Evolutionary conservation across 2,797 vertebrate species (phyloP).

Genomic region (Gambusia yucatana): DNA sequence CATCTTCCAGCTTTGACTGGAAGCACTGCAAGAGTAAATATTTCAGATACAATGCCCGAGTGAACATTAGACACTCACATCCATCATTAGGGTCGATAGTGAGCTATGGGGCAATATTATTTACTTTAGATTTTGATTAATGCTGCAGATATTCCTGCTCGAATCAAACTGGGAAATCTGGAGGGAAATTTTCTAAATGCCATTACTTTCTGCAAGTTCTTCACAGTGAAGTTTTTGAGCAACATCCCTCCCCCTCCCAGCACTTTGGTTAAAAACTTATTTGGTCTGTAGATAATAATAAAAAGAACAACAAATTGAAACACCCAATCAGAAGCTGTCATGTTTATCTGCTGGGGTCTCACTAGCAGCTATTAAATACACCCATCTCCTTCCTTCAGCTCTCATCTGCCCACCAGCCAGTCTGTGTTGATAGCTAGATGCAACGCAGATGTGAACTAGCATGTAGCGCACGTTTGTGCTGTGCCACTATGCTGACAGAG

Average conservation of each 20-base stretch:
- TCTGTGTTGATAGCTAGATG: constrained; percentile 26
- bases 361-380: constrained; percentile 52
- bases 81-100: constrained; percentile 27
- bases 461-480: constrained; percentile 39
- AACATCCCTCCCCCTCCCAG: neutral
- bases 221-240: neutral
- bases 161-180: neutral
- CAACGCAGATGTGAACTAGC: constrained; percentile 51
- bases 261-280: constrained; percentile 23
- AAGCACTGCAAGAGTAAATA: constrained; percentile 34
- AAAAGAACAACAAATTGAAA: neutral
- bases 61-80: constrained; percentile 40
- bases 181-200: neutral
- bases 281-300: neutral
- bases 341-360: constrained; percentile 59
- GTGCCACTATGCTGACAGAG: constrained; percentile 46
- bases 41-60: constrained; percentile 42
- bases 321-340: constrained; percentile 50
- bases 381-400: constrained; percentile 29
- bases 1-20: constrained; percentile 41
- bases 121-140: constrained; percentile 48
- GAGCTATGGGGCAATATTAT: constrained; percentile 32
- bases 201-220: neutral
- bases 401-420: constrained; percentile 45
- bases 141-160: constrained; percentile 25